Conservation (phyloP, 2,888 invertebrate species). For the Eretmocerus hayati region DNA sequence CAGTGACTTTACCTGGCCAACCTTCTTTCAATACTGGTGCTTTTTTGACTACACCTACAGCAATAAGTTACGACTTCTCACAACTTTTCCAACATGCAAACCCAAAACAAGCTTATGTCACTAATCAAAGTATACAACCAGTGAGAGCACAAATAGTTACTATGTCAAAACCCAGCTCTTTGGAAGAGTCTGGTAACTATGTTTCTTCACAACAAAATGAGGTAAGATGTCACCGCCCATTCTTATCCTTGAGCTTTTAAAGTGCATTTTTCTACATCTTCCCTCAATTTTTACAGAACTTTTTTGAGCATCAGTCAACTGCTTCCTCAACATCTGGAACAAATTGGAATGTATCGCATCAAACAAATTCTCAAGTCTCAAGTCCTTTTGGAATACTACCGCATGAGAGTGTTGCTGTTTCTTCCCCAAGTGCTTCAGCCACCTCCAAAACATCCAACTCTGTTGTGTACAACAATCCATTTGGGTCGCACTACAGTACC, state of each 20-base stretch:
- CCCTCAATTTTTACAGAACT: conserved; percentile 46
- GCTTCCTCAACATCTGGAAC: conserved; percentile 27
- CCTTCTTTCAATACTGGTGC: conserved; percentile 64
- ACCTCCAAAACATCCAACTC: conserved; percentile 49
- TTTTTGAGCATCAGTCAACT: conserved; percentile 59
- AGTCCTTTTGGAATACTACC: conserved; percentile 74
- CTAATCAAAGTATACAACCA: conserved; percentile 64
- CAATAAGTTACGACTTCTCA: conserved; percentile 76
- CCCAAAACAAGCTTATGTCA: conserved; percentile 66
- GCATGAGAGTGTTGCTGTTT: conserved; percentile 65
- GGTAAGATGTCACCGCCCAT: conserved; percentile 7
- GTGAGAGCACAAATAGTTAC: conserved; percentile 48
- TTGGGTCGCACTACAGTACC: conserved; percentile 64
- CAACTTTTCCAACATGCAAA: conserved; percentile 72
- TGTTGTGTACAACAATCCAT: conserved; percentile 57
- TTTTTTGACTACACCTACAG: conserved; percentile 64
- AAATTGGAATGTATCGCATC: conserved; percentile 17
- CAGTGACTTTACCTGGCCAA: conserved; percentile 56
- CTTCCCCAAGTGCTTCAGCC: conserved; percentile 56
- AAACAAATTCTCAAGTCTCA: conserved; percentile 51
- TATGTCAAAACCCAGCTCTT: conserved; percentile 42
- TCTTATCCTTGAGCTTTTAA: background rate
- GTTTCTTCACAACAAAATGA: conserved; percentile 51
- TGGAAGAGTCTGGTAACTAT: conserved; percentile 57
- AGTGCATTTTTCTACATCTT: background rate